Evolutionary conservation across 2,797 vertebrate species (phyloP).

Genomic region (Amazonetta brasiliensis): DNA sequence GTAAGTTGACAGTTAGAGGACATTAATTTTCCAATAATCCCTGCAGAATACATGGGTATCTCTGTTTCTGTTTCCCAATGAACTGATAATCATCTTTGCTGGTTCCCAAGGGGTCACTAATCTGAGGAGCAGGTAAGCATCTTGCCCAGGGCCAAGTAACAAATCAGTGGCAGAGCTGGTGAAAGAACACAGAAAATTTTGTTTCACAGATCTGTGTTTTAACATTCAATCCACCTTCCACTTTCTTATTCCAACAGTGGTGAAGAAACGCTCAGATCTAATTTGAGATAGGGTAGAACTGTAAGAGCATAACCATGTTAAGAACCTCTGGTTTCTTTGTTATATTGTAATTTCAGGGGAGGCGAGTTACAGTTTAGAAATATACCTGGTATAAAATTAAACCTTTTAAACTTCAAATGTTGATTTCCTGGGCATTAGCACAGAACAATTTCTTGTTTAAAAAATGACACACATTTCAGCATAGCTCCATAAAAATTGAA

Average conservation of each 20-base stretch:
- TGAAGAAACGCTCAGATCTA: constrained; percentile 42
- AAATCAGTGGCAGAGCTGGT: neutral
- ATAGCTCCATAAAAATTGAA: neutral
- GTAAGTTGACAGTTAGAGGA: constrained; percentile 1
- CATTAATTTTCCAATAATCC: constrained; percentile 38
- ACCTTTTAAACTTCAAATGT: neutral
- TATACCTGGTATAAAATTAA: neutral
- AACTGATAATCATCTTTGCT: neutral
- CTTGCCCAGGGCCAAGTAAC: constrained; percentile 33
- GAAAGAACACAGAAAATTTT: constrained; percentile 3
- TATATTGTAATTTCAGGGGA: neutral
- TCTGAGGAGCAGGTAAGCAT: constrained; percentile 37
- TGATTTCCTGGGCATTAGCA: neutral
- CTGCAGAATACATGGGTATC: neutral
- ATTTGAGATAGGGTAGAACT: constrained; percentile 49
- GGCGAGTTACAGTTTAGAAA: neutral
- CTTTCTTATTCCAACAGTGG: neutral
- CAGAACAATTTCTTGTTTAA: neutral
- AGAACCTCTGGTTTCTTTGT: constrained; percentile 6
- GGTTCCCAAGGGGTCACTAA: neutral
- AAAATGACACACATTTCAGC: neutral
- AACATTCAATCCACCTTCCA: neutral
- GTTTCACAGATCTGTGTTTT: neutral
- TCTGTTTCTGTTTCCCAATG: constrained; percentile 2
- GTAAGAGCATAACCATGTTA: neutral